Percentiles rank a stretch among this genome's conserved stretches.
These are phyloP conservation scores for Mythimna pallens DNA, from an alignment of 2,888 invertebrate genomes.

Conservation along the genomic window DNA sequence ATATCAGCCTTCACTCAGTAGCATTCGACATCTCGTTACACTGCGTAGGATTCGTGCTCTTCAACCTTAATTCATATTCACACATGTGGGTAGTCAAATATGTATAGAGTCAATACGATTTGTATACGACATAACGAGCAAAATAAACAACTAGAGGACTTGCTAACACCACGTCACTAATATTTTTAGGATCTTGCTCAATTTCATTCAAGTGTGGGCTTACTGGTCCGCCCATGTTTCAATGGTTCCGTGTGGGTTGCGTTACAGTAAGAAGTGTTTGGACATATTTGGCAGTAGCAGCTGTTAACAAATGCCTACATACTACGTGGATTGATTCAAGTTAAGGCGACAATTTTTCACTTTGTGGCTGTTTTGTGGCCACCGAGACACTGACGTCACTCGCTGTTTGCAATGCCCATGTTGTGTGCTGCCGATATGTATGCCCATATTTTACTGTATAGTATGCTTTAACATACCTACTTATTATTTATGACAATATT, in stretches of 20 bases:
- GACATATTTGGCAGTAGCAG: constrained; percentile 74
- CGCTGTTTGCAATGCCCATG: constrained; percentile 49
- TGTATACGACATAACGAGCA: constrained; percentile 58
- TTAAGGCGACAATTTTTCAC: constrained; percentile 51
- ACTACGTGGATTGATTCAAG: constrained; percentile 53
- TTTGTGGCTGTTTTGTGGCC: constrained; percentile 32
- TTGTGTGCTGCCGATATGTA: constrained; percentile 32
- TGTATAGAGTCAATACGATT: constrained; percentile 56
- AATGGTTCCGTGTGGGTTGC: constrained; percentile 74
- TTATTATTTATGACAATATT: constrained; percentile 4
- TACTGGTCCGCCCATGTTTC: constrained; percentile 82
- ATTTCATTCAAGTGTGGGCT: constrained; percentile 77
- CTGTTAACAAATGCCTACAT: constrained; percentile 58
- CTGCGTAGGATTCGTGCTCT: constrained; percentile 67
- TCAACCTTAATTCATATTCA: constrained; percentile 65
- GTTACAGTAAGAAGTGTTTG: constrained; percentile 70
- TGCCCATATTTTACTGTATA: constrained; percentile 31
- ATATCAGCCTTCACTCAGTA: constrained; percentile 73
- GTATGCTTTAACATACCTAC: constrained; percentile 32
- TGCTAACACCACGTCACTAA: constrained; percentile 77
- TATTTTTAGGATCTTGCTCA: constrained; percentile 80
- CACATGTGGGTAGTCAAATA: constrained; percentile 58
- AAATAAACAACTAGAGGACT: constrained; percentile 68
- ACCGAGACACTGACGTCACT: constrained; percentile 62
- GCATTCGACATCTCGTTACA: constrained; percentile 68